These are phyloP conservation scores for Cyclura pinguis DNA, from an alignment of 2,797 vertebrate species.

Conservation along the genomic window DNA sequence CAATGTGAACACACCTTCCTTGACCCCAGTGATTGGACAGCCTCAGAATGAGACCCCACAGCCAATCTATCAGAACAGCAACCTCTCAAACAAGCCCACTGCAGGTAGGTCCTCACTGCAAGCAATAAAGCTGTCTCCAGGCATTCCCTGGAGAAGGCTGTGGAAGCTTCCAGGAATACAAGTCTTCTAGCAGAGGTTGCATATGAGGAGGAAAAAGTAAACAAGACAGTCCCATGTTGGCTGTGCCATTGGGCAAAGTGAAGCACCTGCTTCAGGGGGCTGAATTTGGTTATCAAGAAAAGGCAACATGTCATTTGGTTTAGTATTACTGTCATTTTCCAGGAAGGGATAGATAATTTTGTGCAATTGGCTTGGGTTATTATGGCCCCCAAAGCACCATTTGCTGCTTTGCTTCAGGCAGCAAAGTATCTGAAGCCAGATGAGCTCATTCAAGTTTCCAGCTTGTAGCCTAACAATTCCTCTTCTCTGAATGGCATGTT, in stretches of 20 bases:
- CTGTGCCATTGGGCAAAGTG: not conserved
- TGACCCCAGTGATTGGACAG: constrained; percentile 95
- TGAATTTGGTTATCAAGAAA: not conserved
- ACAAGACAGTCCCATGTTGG: not conserved
- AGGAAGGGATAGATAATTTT: no score
- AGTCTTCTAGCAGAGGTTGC: not conserved
- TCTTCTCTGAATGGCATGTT: not conserved
- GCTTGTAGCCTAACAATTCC: not conserved
- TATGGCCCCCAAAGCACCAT: not conserved
- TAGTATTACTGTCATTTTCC: no score
- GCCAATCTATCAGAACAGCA: constrained; percentile 91
- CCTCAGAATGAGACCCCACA: constrained; percentile 90
- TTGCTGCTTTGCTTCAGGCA: not conserved
- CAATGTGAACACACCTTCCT: constrained; percentile 95
- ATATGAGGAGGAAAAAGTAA: not conserved
- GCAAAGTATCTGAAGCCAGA: not conserved
- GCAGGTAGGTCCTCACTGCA: constrained; percentile 80
- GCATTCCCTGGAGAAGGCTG: not conserved
- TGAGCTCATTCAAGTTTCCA: not conserved
- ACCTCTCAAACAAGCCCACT: constrained; percentile 87
- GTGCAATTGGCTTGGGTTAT: no score
- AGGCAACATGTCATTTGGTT: not conserved
- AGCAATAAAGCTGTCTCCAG: not conserved
- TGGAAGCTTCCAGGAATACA: rapidly evolving
- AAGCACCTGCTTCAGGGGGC: not conserved